A percentile compares a stretch with the other conserved stretches of the same genome.
Evolutionary conservation across 2,888 invertebrate species (phyloP).

Genomic region (Phytoseiulus persimilis): DNA sequence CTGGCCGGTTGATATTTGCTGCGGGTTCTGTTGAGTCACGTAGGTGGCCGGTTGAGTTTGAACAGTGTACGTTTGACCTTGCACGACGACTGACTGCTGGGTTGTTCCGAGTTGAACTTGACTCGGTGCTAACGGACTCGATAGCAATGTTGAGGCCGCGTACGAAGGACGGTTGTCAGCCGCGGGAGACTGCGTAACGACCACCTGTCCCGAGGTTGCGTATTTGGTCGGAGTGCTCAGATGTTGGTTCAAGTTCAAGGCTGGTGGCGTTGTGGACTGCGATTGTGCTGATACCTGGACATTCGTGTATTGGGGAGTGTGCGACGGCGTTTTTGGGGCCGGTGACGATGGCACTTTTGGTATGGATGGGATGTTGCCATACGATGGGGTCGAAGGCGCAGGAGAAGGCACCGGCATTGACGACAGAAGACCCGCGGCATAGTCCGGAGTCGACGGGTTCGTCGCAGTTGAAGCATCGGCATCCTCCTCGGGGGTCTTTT

Average conservation of each 20-base stretch:
- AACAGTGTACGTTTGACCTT: constrained; percentile 42
- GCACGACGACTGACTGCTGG: constrained; percentile 41
- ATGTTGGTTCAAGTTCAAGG: constrained; percentile 42
- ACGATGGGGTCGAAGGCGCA: constrained; percentile 46
- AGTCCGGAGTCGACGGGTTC: constrained; percentile 62
- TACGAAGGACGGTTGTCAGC: constrained; percentile 29
- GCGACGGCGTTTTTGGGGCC: constrained; percentile 36
- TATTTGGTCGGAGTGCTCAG: constrained; percentile 40
- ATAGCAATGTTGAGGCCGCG: constrained; percentile 16
- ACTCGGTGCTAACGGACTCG: neutral
- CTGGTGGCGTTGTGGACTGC: constrained; percentile 44
- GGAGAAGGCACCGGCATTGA: constrained; percentile 42
- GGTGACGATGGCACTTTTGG: constrained; percentile 35
- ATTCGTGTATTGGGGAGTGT: constrained; percentile 41
- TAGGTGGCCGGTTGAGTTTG: constrained; percentile 27
- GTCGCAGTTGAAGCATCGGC: constrained; percentile 51
- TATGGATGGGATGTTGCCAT: constrained; percentile 42
- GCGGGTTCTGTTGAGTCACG: neutral
- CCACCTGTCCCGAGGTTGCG: constrained; percentile 27
- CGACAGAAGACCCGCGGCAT: constrained; percentile 65
- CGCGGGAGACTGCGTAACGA: constrained; percentile 12
- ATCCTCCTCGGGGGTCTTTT: neutral
- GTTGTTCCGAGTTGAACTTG: constrained; percentile 34
- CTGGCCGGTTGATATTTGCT: neutral
- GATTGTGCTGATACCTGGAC: constrained; percentile 39